Base-by-base conservation (phyloP, 2,888 invertebrate genomes). In the Trypoxylon attenuatum region DNA sequence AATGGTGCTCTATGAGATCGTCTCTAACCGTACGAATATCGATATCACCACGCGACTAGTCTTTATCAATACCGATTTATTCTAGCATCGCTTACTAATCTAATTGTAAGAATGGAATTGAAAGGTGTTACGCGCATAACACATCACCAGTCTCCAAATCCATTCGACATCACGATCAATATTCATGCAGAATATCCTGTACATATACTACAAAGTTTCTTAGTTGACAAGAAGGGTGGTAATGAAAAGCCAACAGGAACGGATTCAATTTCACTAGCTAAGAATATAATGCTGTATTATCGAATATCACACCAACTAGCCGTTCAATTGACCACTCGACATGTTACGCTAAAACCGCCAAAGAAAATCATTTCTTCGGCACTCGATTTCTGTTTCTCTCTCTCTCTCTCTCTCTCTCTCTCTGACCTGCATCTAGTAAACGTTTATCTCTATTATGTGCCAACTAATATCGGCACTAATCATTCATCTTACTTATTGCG, bases 1-100 rank as follows among this genome's bases (percentile, higher is more conserved):
- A 81, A 83, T 77, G 81, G 78, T 83, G 79, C 76, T 82, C 78
- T 77, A 76, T 59, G 55, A 66, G 53, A 68, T 68, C 51, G 49
- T 67, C 55, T 65, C 52, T 68, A 55, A n/a, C 59, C 58, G 59
- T 64, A n/a, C 65, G 54, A 51, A 61, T 61, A 42, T 47, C 46
- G 51, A 56, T 56, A 61, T 61, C 51, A 51, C 45, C 41, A 55
- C 46, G 54, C 49, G 21, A 51, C 29, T 57, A 25, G 53, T 51
- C 53, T 45, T 50, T 15, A 57, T 47, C 50, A 19, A 57, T 38
- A 43, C 41, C 15, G 18, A 18, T 13, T 29, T 38, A 10, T 39
- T 41, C 53, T 43, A 56, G 41, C 21, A 42, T 57, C 49, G 45
- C 49, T 66, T 66, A n/a, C n/a, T n/a, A n/a, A n/a, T n/a, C 18